phyloP scores from a whole-genome alignment of 2,888 invertebrate genomes.

The Volucella inanis region DNA sequence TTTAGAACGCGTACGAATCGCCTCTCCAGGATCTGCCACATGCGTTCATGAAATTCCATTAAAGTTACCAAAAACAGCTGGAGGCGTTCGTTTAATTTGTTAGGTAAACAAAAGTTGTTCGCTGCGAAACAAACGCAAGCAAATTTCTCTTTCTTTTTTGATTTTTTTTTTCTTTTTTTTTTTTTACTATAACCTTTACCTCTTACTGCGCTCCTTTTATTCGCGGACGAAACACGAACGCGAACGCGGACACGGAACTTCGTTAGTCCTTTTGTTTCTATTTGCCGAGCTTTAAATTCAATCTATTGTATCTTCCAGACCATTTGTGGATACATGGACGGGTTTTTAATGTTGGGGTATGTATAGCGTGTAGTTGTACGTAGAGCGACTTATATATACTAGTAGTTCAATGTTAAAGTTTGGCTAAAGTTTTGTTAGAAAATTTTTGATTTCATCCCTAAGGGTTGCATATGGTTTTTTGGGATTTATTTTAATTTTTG shows the following conservation, averaged over 20 bases:
- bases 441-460: conserved; percentile 45
- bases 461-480: conserved; percentile 21
- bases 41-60: conserved; percentile 71
- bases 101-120: conserved; percentile 69
- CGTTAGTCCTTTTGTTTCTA: conserved; percentile 50
- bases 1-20: conserved; percentile 59
- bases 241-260: not conserved
- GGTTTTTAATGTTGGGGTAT: not conserved
- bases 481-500: too few species aligned
- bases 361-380: not conserved
- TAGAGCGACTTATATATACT: conserved; percentile 7
- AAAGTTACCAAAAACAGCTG: conserved; percentile 69
- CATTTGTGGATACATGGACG: conserved; percentile 38
- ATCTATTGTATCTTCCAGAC: conserved; percentile 38
- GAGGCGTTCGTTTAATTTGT: conserved; percentile 71
- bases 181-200: not conserved
- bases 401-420: conserved; percentile 17
- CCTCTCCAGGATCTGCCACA: conserved; percentile 47
- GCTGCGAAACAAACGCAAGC: conserved; percentile 40
- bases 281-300: conserved; percentile 54
- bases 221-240: not conserved
- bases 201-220: conserved; percentile 19
- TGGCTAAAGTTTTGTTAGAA: conserved; percentile 15
- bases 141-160: conserved; percentile 27
- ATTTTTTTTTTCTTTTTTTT: conserved; percentile 22